These are phyloP conservation scores for Darevskia nairensis DNA, from an alignment of 2,797 vertebrate species.

Conservation along the genomic window DNA sequence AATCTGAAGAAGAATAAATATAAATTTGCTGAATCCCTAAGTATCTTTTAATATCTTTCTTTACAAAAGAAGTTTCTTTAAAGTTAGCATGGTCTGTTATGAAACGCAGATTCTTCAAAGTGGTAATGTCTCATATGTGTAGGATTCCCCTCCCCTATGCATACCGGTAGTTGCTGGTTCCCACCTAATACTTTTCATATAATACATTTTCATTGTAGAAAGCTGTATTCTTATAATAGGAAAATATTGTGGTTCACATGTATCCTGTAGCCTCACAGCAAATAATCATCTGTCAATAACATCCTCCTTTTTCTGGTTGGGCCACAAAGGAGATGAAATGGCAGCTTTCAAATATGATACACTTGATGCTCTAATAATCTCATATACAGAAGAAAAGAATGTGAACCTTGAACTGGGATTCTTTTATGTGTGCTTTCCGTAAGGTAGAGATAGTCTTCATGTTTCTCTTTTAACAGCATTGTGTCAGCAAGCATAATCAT, in stretches of 20 bases:
- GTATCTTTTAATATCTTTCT: constrained; percentile 15
- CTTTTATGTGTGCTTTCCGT: constrained; percentile 55
- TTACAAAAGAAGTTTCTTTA: neutral
- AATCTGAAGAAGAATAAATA: constrained; percentile 12
- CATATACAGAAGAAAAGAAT: constrained; percentile 56
- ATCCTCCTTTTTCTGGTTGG: neutral
- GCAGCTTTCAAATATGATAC: constrained; percentile 26
- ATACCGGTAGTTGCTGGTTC: constrained; percentile 36
- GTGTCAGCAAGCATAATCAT: constrained; percentile 39
- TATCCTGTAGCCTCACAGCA: constrained; percentile 43
- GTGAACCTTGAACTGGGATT: constrained; percentile 55
- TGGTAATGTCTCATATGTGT: constrained; percentile 37
- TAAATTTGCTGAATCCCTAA: constrained; percentile 10
- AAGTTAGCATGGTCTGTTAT: constrained; percentile 27
- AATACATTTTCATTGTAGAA: constrained; percentile 8
- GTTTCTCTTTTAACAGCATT: constrained; percentile 40
- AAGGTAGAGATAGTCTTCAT: constrained; percentile 49
- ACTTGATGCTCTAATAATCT: constrained; percentile 45
- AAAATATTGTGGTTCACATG: constrained; percentile 60
- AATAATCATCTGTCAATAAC: constrained; percentile 45
- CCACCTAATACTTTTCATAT: constrained; percentile 55
- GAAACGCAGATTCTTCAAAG: constrained; percentile 8
- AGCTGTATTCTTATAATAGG: constrained; percentile 49
- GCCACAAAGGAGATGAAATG: constrained; percentile 21
- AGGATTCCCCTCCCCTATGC: constrained; percentile 56